Conservation (phyloP, 2,888 invertebrate species). For the Ptilodon capucinus region DNA sequence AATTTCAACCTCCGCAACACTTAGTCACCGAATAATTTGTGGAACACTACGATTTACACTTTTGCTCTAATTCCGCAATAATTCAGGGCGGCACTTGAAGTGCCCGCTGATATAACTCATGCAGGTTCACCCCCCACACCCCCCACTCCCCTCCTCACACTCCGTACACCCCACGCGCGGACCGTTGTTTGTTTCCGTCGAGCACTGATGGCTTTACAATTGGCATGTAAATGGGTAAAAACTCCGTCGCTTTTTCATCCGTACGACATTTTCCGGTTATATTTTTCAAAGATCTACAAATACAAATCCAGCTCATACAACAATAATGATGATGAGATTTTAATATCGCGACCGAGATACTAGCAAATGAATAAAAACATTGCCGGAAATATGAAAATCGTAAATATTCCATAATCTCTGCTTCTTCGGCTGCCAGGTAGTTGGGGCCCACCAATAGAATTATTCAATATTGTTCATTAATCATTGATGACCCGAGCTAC, state of each 20-base stretch:
- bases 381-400: too few relatives aligned
- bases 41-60: neutral
- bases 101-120: constrained; percentile 14
- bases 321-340: neutral
- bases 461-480: neutral
- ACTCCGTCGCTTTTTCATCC: constrained; percentile 8
- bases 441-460: neutral
- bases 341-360: neutral
- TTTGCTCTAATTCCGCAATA: neutral
- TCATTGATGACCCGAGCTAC: neutral
- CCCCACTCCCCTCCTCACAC: neutral
- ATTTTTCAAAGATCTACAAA: neutral
- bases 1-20: too few relatives aligned
- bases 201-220: constrained; percentile 25
- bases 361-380: neutral
- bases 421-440: too few relatives aligned
- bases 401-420: neutral
- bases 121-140: constrained; percentile 16
- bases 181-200: constrained; percentile 6
- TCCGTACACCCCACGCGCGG: neutral
- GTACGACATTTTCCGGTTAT: neutral
- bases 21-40: neutral
- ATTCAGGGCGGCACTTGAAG: neutral
- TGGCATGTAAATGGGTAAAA: constrained; percentile 18
- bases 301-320: neutral